Evolutionary conservation across 2,113 vertebrate genomes (phyloP).

Genomic region (Cyprinodon tularosa): DNA sequence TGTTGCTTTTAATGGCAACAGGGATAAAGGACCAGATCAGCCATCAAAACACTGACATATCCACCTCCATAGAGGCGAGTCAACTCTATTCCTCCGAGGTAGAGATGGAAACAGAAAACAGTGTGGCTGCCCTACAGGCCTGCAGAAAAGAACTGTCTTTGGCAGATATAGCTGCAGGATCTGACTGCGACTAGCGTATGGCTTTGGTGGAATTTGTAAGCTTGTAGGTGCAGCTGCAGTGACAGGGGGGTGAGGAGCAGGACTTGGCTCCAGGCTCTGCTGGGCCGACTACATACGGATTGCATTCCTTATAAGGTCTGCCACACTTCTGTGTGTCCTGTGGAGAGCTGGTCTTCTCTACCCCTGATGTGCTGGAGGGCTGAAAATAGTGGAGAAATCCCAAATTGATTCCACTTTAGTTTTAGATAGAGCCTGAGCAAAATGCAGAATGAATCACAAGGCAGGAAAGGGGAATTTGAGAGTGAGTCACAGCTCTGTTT

Average conservation of each 20-base stretch:
- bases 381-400: slow-evolving; percentile 52
- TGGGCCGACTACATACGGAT: slow-evolving; percentile 55
- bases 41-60: neutral
- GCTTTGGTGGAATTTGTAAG: slow-evolving; percentile 28
- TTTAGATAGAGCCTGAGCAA: slow-evolving; percentile 37
- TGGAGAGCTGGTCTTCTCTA: slow-evolving; percentile 42
- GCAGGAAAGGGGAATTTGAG: slow-evolving; percentile 20
- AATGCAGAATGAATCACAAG: slow-evolving; percentile 46
- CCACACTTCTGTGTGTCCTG: slow-evolving; percentile 58
- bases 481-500: slow-evolving; percentile 56
- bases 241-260: slow-evolving; percentile 43
- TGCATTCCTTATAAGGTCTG: slow-evolving; percentile 77
- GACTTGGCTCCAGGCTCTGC: slow-evolving; percentile 65
- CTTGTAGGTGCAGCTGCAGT: slow-evolving; percentile 44
- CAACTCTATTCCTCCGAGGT: neutral
- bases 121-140: slow-evolving; percentile 23
- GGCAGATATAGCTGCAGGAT: slow-evolving; percentile 6
- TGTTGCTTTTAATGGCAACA: neutral
- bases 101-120: slow-evolving; percentile 16
- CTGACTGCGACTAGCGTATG: slow-evolving; percentile 1
- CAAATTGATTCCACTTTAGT: slow-evolving; percentile 13
- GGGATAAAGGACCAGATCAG: neutral
- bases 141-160: slow-evolving; percentile 8
- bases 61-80: neutral
- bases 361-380: slow-evolving; percentile 35